Base-by-base conservation (phyloP, 2,888 invertebrate genomes). In the Ormyrus thymus region DNA sequence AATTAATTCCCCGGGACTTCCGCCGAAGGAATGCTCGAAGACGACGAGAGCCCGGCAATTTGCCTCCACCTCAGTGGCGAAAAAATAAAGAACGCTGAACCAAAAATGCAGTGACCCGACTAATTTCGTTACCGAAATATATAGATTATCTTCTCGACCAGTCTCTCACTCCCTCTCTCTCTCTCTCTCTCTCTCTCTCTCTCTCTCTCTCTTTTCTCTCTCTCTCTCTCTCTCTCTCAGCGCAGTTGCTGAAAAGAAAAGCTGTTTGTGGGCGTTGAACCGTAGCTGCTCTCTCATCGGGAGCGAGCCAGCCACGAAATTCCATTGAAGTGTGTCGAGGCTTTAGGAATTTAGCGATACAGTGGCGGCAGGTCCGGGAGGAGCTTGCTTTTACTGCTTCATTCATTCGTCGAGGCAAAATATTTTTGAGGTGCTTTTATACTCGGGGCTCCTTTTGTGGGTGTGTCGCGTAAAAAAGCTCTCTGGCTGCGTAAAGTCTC, bases 101-200 rank as follows among this genome's bases (percentile, higher is more conserved):
- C 59, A 61, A 71, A 81, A 71, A 78, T 11, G 15, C 78, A 65
- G 58, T 83, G 81, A 83, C 80, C 82, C 82, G 81, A 6, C 68
- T 82, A 82, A 84, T 82, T 79, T 79, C 79, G 78, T 81, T 82
- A 82, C 69, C 51, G 59, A 61, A 80, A 82, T 79, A 82, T 78
- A 78, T 76, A 62, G 74, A 82, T 81, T 81, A 78, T 78, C 64
- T 50, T 66, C 29, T 29, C 29, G 29, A 29, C 4, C 29, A 29
- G 29, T 29, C 29, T 29, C 29, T 29, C 29, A 3, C 29, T 29
- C 29, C 2, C 29, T 29, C 29, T 29, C 29, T 29, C 29, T 29
- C 29, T 29, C 29, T 29, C 29, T 29, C 29, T 29, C 29, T 29
- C 29, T 29, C 29, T 29, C 29, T 29, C 29, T 29, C 29, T 29